Percentiles rank a stretch among this genome's conserved stretches.
Conservation (phyloP, 2,888 invertebrate genomes). For the Melanchra persicariae region DNA sequence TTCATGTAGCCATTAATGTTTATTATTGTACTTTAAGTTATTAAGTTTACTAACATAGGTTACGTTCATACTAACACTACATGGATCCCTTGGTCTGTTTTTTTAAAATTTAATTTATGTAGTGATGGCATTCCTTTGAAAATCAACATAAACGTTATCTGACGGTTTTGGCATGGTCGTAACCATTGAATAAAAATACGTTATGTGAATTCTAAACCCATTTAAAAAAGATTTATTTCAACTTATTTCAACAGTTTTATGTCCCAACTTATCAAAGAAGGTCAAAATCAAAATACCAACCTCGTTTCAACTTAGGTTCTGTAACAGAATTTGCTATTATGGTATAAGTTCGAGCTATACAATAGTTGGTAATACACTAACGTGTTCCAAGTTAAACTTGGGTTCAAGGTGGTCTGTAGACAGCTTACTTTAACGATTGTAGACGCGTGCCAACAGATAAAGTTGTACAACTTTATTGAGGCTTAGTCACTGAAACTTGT, state of each 20-base stretch:
- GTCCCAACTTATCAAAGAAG: conserved; percentile 10
- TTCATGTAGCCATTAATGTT: too few species aligned
- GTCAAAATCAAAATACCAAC: conserved; percentile 17
- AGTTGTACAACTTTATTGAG: conserved; percentile 7
- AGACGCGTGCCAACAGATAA: conserved; percentile 4
- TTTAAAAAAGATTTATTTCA: neutral
- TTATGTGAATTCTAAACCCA: neutral
- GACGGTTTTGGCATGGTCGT: too few species aligned
- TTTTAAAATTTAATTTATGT: too few species aligned
- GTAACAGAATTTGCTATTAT: conserved; percentile 25
- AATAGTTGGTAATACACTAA: conserved; percentile 16
- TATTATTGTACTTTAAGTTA: too few species aligned
- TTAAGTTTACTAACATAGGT: too few species aligned
- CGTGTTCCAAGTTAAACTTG: conserved; percentile 34
- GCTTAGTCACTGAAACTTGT: conserved; percentile 7
- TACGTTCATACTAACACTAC: too few species aligned
- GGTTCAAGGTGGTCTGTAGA: conserved; percentile 30
- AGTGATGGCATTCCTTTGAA: too few species aligned
- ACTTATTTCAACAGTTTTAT: neutral
- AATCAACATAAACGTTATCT: too few species aligned
- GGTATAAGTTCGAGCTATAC: conserved; percentile 29
- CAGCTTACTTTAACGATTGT: conserved; percentile 10
- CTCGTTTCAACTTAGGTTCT: conserved; percentile 18
- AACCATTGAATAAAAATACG: too few species aligned
- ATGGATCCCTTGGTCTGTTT: too few species aligned